phyloP scores from a whole-genome alignment of 2,113 vertebrate genomes.

The cattle (Bos taurus) region DNA sequence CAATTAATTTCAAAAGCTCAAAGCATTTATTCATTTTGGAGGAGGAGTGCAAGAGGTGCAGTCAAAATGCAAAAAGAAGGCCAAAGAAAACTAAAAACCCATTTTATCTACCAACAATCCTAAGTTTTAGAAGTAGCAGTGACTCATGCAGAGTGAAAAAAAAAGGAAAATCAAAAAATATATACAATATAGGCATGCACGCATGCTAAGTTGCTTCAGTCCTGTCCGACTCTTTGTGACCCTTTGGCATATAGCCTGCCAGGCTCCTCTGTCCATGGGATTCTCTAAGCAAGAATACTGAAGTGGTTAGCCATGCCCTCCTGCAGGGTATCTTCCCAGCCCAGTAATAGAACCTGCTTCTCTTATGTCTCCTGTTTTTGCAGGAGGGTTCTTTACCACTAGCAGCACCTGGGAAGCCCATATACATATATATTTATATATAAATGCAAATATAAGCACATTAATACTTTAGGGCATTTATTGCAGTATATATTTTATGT shows the following conservation, averaged over 20 bases:
- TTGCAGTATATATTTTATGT: background rate
- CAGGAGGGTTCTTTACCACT: background rate
- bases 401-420: background rate
- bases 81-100: background rate
- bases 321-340: background rate
- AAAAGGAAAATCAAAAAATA: background rate
- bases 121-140: background rate
- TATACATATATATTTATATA: background rate
- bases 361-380: background rate
- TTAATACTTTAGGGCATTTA: background rate
- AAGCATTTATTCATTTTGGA: background rate
- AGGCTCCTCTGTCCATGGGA: background rate
- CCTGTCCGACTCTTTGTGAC: background rate
- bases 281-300: background rate
- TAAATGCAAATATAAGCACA: background rate
- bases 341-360: background rate
- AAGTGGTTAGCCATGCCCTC: background rate
- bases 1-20: background rate
- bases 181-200: background rate
- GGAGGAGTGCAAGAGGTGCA: background rate
- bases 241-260: background rate
- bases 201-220: background rate
- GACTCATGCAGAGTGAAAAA: background rate
- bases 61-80: background rate
- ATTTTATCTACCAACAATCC: background rate